phyloP scores from a whole-genome alignment of 2,797 vertebrate species.

The Cuculus canorus region DNA sequence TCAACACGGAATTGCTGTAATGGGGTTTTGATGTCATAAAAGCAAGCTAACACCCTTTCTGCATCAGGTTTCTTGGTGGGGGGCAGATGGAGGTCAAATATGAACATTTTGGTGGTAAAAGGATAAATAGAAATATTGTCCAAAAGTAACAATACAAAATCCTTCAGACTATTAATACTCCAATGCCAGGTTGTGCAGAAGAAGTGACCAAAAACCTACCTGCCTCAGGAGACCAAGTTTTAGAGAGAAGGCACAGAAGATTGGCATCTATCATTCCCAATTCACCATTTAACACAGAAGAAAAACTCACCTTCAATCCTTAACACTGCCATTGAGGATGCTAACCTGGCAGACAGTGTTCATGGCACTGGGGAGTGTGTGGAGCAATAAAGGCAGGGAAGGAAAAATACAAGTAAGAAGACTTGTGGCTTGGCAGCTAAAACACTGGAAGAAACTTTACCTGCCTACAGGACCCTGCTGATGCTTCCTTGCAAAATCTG shows the following conservation, averaged over 20 bases:
- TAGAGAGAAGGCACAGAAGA: background rate
- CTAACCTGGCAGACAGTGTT: background rate
- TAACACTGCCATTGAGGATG: background rate
- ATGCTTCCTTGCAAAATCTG: background rate
- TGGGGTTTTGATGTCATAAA: constrained; percentile 9
- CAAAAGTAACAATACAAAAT: background rate
- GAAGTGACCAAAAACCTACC: background rate
- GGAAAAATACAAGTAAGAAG: background rate
- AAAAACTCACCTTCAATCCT: background rate
- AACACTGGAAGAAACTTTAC: background rate
- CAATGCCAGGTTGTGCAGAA: background rate
- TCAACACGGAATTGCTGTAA: constrained; percentile 1
- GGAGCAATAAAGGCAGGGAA: background rate
- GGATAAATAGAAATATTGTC: background rate
- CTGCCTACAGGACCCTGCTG: background rate
- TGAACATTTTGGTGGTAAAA: background rate
- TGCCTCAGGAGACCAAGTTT: background rate
- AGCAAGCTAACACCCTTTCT: background rate
- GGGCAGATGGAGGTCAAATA: background rate
- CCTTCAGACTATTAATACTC: background rate
- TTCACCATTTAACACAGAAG: background rate
- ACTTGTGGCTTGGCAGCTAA: background rate
- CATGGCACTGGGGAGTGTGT: background rate
- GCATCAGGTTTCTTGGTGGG: background rate
- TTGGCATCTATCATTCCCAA: background rate